phyloP scores from a whole-genome alignment of 2,113 vertebrate species.

The Fukomys damarensis region DNA sequence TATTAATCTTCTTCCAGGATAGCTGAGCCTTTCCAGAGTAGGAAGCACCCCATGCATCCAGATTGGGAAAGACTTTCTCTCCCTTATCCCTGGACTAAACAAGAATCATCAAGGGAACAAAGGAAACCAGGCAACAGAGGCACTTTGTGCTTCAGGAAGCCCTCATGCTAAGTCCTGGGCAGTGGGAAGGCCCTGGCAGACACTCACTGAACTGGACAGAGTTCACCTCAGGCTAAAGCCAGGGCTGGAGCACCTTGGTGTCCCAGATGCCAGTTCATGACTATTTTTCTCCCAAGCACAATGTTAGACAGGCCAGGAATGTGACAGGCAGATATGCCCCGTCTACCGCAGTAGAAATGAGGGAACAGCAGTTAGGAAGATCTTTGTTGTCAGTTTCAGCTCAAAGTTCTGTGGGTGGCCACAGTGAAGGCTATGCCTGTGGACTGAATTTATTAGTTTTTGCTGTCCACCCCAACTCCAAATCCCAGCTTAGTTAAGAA shows the following conservation, averaged over 20 bases:
- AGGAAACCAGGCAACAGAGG: slow-evolving; percentile 34
- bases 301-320: background rate
- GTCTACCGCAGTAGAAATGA: background rate
- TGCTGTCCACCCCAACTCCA: background rate
- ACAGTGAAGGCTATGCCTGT: background rate
- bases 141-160: background rate
- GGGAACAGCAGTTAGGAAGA: background rate
- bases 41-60: background rate
- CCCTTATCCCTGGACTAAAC: background rate
- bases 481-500: background rate
- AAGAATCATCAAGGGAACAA: slow-evolving; percentile 60
- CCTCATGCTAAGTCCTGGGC: background rate
- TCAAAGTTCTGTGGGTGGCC: background rate
- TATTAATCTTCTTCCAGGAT: background rate
- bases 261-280: background rate
- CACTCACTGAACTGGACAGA: background rate
- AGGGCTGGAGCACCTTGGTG: background rate
- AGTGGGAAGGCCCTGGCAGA: background rate
- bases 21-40: background rate
- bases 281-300: background rate
- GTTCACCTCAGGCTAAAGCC: slow-evolving; percentile 46
- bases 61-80: background rate
- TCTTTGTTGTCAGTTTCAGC: background rate
- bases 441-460: background rate
- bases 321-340: background rate